Percentiles rank a stretch among this genome's conserved stretches.
Conservation (phyloP, 1,140 invertebrate genomes). For the Solenopsis invicta region DNA sequence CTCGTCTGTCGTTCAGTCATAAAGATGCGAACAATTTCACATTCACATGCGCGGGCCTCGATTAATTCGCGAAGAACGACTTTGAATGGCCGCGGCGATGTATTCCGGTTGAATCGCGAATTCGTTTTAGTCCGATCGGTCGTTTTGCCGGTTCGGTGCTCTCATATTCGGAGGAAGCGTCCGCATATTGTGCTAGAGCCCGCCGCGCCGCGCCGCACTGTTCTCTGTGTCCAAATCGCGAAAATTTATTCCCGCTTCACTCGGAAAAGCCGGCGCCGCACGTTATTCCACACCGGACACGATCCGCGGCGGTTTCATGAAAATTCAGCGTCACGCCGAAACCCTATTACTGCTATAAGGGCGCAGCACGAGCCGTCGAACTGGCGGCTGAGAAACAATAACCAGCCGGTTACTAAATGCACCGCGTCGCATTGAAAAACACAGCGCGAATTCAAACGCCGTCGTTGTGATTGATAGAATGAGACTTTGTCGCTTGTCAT, state of each 20-base stretch:
- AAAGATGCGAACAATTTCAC: background rate
- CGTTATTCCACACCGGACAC: constrained; percentile 69
- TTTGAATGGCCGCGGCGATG: background rate
- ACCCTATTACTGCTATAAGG: constrained; percentile 72
- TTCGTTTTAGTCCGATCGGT: constrained; percentile 45
- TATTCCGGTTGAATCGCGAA: background rate
- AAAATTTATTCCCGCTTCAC: constrained; percentile 67
- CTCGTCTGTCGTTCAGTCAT: background rate
- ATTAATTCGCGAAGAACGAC: constrained; percentile 43
- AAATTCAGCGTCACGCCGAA: constrained; percentile 69
- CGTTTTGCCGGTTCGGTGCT: constrained; percentile 53
- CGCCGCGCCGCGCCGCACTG: no score
- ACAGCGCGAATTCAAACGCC: constrained; percentile 26
- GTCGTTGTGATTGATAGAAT: background rate
- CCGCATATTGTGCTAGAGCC: constrained; percentile 19
- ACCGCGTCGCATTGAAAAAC: constrained; percentile 47
- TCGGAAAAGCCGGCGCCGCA: background rate
- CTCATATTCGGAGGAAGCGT: constrained; percentile 46
- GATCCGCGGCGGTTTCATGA: constrained; percentile 66
- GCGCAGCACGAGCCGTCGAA: constrained; percentile 32
- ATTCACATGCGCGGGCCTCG: background rate
- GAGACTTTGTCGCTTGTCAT: background rate
- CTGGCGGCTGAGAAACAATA: constrained; percentile 43
- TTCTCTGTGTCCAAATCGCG: constrained; percentile 33
- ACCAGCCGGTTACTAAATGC: constrained; percentile 39